Evolutionary conservation across 2,888 invertebrate genomes (phyloP).

Genomic region (Mimumesa dahlbomi): DNA sequence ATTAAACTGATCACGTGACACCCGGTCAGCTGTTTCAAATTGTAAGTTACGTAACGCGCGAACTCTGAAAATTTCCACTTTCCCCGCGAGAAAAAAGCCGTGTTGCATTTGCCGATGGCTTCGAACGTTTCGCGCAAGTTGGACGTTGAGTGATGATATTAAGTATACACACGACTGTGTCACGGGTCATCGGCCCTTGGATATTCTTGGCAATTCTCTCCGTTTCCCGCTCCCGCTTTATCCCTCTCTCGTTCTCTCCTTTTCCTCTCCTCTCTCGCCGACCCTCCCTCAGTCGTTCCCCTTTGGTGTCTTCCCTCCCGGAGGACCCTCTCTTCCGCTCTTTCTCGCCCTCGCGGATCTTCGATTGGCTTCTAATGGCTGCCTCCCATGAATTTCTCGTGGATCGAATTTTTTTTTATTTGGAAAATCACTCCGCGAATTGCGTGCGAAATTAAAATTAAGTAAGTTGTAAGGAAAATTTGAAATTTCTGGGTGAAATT

Average conservation of each 20-base stretch:
- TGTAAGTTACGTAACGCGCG: too few species aligned
- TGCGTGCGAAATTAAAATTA: too few species aligned
- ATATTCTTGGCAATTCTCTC: conserved; percentile 74
- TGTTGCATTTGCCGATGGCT: too few species aligned
- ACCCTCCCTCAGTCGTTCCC: conserved; percentile 47
- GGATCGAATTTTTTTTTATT: too few species aligned
- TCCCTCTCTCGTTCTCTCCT: conserved; percentile 29
- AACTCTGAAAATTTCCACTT: too few species aligned
- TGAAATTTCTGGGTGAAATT: too few species aligned
- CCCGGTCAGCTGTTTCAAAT: too few species aligned
- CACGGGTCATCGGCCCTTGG: conserved; percentile 74
- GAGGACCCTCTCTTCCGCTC: conserved; percentile 20
- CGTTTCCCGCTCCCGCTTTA: conserved; percentile 56
- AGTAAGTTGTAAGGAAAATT: too few species aligned
- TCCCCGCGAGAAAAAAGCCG: neutral
- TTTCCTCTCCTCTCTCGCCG: conserved; percentile 22
- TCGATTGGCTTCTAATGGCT: conserved; percentile 30
- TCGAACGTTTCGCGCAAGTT: conserved; percentile 52
- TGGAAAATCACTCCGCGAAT: too few species aligned
- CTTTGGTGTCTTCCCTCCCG: too few species aligned
- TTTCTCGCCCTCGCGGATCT: conserved; percentile 1
- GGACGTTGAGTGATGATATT: conserved; percentile 69
- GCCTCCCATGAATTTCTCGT: too few species aligned
- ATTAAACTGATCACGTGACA: too few species aligned
- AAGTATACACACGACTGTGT: conserved; percentile 67